phyloP scores from a whole-genome alignment of 2,888 invertebrate species.

The Thera obeliscata region DNA sequence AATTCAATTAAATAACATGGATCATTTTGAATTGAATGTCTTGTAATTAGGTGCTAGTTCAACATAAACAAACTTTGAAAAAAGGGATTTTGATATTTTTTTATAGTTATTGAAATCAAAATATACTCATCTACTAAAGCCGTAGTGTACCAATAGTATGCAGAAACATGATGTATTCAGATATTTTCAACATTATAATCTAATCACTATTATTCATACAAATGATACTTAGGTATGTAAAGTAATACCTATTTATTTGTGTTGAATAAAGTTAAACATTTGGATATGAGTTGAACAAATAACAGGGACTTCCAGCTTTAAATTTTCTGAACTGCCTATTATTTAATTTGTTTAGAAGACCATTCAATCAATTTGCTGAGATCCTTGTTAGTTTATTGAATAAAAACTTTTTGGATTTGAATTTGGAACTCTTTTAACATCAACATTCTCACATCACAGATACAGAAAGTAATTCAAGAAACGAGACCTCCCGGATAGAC shows the following conservation, averaged over 20 bases:
- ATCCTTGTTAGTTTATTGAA: background rate
- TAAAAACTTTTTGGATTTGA: background rate
- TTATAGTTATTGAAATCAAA: no score
- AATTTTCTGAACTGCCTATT: background rate
- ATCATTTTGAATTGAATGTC: no score
- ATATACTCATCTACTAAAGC: no score
- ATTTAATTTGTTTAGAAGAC: background rate
- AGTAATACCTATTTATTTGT: background rate
- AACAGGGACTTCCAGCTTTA: background rate
- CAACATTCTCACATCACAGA: constrained; percentile 29
- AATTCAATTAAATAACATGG: no score
- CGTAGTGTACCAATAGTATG: no score
- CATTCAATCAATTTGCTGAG: background rate
- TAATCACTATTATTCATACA: background rate
- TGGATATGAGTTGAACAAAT: no score
- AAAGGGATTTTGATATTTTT: no score
- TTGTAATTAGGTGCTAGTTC: no score
- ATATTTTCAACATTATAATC: background rate
- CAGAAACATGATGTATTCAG: background rate
- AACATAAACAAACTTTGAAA: no score
- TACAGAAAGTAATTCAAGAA: constrained; percentile 27
- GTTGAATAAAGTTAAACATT: background rate
- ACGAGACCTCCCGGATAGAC: constrained; percentile 77
- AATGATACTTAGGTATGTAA: background rate
- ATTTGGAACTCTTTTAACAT: constrained; percentile 29